Evolutionary conservation across 2,888 invertebrate genomes (phyloP).

Genomic region (Sisyra nigra): DNA sequence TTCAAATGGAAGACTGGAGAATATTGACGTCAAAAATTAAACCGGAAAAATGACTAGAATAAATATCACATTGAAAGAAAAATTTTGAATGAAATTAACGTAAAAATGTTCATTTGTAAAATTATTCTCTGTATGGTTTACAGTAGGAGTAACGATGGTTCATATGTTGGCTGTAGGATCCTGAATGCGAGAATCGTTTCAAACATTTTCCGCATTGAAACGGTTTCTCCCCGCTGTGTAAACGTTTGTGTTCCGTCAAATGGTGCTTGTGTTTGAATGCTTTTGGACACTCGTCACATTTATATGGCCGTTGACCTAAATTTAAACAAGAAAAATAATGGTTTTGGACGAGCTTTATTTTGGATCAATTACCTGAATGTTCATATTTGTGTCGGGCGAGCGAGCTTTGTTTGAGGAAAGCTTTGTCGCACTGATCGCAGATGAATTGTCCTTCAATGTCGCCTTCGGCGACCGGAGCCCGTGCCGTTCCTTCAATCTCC

Average conservation of each 20-base stretch:
- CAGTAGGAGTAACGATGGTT: constrained; percentile 99
- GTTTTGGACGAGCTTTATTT: background rate
- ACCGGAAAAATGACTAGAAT: background rate
- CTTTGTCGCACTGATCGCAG: constrained; percentile 98
- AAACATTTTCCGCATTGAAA: constrained; percentile 98
- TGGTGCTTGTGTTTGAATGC: constrained; percentile 99
- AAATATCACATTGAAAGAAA: background rate
- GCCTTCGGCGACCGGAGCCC: constrained; percentile 27
- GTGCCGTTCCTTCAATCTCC: constrained; percentile 23
- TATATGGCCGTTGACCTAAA: constrained; percentile 94
- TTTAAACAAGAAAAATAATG: constrained; percentile 11
- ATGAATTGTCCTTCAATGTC: constrained; percentile 62
- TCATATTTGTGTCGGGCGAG: constrained; percentile 98
- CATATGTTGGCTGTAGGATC: constrained; percentile 99
- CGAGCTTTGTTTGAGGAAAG: constrained; percentile 97
- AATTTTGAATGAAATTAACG: background rate
- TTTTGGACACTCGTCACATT: constrained; percentile 92
- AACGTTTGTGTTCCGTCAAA: constrained; percentile 94
- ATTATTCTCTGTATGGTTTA: constrained; percentile 87
- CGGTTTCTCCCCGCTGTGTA: constrained; percentile 95
- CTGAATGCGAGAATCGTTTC: constrained; percentile 98
- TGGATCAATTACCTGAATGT: constrained; percentile 72
- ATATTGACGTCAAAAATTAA: background rate
- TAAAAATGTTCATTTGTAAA: background rate
- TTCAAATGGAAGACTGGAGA: no score